Evolutionary conservation across 2,797 vertebrate genomes (phyloP).

Genomic region (Tapera naevia): DNA sequence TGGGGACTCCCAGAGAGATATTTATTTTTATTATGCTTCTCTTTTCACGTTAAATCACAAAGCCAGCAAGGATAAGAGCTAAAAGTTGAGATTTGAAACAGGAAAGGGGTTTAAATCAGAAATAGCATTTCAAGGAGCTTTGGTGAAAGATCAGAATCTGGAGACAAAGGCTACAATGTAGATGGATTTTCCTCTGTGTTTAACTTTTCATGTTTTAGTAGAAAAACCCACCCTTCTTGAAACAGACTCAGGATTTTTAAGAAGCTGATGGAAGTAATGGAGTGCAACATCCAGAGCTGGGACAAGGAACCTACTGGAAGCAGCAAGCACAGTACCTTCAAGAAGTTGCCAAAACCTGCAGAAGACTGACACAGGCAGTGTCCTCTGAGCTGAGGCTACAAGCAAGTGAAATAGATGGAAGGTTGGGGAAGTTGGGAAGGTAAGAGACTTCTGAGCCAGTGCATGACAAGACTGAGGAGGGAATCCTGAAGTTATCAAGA

Average conservation of each 20-base stretch:
- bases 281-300: conserved; percentile 13
- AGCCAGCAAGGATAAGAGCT: conserved; percentile 9
- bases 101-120: not conserved
- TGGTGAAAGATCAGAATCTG: not conserved
- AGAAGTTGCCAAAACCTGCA: conserved; percentile 36
- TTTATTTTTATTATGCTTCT: conserved; percentile 62
- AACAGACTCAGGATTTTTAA: conserved; percentile 8
- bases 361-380: not conserved
- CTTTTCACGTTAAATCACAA: conserved; percentile 33
- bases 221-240: not conserved
- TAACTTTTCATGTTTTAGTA: conserved; percentile 30
- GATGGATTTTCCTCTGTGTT: not conserved
- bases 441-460: not conserved
- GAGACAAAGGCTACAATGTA: not conserved
- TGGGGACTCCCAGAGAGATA: conserved; percentile 33
- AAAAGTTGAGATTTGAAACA: conserved; percentile 11
- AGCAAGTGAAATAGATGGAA: not conserved
- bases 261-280: conserved; percentile 38
- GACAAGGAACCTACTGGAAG: conserved; percentile 37
- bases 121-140: conserved; percentile 45
- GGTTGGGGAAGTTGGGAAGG: not conserved
- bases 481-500: not conserved
- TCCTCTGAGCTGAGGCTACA: not conserved
- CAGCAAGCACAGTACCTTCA: not conserved
- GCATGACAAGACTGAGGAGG: not conserved